Conservation (phyloP, 1,140 invertebrate genomes). For the Trachymyrmex septentrionalis region DNA sequence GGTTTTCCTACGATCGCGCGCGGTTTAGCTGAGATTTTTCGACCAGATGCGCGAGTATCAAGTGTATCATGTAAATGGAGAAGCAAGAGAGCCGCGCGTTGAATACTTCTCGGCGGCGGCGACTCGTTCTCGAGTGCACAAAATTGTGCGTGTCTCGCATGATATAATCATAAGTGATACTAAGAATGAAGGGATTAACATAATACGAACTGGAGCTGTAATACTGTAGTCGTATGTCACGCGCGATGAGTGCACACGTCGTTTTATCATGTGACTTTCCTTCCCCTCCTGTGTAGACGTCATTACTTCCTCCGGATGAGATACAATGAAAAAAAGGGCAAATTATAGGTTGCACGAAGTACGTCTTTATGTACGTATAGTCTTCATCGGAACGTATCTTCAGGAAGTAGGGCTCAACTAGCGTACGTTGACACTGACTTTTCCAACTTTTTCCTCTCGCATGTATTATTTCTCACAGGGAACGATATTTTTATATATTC, state of each 20-base stretch:
- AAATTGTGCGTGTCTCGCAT: constrained; percentile 67
- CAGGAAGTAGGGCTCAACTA: constrained; percentile 36
- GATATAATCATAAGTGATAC: constrained; percentile 55
- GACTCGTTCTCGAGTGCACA: constrained; percentile 29
- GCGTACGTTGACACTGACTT: constrained; percentile 19
- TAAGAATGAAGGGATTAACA: constrained; percentile 46
- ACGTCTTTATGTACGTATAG: constrained; percentile 39
- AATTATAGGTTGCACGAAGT: constrained; percentile 40
- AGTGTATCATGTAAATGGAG: constrained; percentile 11
- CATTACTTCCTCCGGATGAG: constrained; percentile 48
- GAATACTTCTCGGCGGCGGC: constrained; percentile 23
- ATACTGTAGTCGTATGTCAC: constrained; percentile 26
- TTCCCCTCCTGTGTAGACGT: background rate
- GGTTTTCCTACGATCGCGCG: constrained; percentile 19
- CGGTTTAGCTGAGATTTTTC: constrained; percentile 19
- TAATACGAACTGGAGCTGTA: constrained; percentile 15
- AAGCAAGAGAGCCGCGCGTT: constrained; percentile 1
- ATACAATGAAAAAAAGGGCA: constrained; percentile 47
- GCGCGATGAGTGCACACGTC: background rate
- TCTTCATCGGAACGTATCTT: constrained; percentile 52
- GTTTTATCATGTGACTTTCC: constrained; percentile 33
- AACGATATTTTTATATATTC: background rate
- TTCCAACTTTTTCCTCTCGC: constrained; percentile 7
- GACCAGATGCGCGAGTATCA: constrained; percentile 32
- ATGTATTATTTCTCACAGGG: background rate